Evolutionary conservation across 2,113 vertebrate species (phyloP), one percentile per base, ranked within the genome.

Genomic region (Apeltes quadracus): DNA sequence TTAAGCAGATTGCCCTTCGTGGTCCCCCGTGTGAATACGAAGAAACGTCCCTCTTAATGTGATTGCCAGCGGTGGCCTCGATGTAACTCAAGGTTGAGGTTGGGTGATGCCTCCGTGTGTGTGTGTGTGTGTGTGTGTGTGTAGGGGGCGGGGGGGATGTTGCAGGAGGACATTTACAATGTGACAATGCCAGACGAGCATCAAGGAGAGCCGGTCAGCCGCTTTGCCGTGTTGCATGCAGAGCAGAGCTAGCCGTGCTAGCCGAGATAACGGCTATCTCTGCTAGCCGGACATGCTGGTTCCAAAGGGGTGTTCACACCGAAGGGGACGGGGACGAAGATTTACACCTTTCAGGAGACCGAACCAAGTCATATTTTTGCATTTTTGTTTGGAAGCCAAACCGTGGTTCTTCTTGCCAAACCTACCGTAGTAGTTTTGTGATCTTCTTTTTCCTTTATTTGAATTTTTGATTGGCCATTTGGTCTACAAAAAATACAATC

Each of bases 11-110:
- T 90, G 86, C 79, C 70, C 83, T 86, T 76, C 58, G 77, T 86
- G 80, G 46, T 81, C 73, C 72, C 81, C 78, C 73, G 74, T 82
- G 70, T 70, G 79, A 87, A 90, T 83, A 85, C 81, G 80, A 87
- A 82, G 88, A 79, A 83, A 85, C 80, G 67, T 76, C 25, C 82
- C 87, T 91, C 87, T 90, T 88, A 92, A 87, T 91, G 79, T 91
- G 88, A 92, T 90, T 90, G 88, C 85, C 81, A 72, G 84, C 71
- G 75, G 82, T 83, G 57, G 79, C 57, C 53, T 41, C 50, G 61
- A 83, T 83, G 84, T 90, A 87, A 84, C 78, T 90, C 86, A 91
- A 91, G 85, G 80, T 88, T 87, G 76, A 86, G 78, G 69, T 75
- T 81, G 71, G 68, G 48, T 54, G 75, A 72, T 59, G 65, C 7